Evolutionary conservation across 2,113 vertebrate genomes (phyloP).

Genomic region (Zootoca vivipara): DNA sequence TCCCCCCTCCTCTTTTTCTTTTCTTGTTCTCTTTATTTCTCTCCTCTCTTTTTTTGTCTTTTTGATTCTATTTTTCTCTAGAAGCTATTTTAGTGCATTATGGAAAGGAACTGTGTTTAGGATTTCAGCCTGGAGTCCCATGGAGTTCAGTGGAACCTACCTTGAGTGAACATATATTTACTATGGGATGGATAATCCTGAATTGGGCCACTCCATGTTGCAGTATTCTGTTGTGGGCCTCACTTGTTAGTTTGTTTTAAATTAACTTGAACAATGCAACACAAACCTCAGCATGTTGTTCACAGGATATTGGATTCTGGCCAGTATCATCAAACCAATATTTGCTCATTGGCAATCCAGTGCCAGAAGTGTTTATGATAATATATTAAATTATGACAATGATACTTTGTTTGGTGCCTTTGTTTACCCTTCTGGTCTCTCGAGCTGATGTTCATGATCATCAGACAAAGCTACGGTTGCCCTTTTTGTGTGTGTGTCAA

Average conservation of each 20-base stretch:
- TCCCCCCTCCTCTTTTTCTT: no score
- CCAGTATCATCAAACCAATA: constrained; percentile 14
- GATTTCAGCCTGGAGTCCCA: not conserved
- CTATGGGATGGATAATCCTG: no score
- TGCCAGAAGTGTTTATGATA: not conserved
- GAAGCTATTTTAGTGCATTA: no score
- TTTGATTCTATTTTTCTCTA: no score
- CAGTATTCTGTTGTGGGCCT: no score
- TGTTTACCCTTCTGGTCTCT: constrained; percentile 51
- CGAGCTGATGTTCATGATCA: constrained; percentile 53
- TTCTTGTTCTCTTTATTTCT: no score
- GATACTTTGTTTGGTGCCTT: constrained; percentile 37
- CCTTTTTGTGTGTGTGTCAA: constrained; percentile 51
- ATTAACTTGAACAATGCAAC: not conserved
- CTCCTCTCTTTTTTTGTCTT: no score
- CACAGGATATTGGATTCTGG: not conserved
- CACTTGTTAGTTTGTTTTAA: no score
- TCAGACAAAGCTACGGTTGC: constrained; percentile 12
- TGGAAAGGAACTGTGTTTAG: not conserved
- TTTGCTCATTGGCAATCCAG: constrained; percentile 13
- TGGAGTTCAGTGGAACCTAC: no score
- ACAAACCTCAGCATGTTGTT: not conserved
- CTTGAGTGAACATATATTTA: no score
- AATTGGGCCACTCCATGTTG: no score
- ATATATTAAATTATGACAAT: constrained; percentile 62